Conservation (phyloP, 2,797 vertebrate genomes). For the Siniperca undulata region DNA sequence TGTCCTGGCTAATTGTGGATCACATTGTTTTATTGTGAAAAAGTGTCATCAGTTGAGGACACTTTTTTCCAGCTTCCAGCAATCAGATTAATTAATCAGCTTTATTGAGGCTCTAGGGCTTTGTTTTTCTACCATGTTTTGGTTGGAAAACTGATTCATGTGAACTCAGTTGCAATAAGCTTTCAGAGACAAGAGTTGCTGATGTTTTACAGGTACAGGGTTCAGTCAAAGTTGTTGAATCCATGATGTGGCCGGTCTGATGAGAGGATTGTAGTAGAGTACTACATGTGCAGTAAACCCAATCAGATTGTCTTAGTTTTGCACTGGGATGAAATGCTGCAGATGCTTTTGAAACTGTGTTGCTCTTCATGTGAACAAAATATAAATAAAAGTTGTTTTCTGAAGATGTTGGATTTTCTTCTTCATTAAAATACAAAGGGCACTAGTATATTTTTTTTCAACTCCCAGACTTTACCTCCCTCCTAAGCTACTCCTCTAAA, state of each 20-base stretch:
- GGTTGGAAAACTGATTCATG: background rate
- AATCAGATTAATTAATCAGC: constrained; percentile 11
- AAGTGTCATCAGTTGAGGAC: background rate
- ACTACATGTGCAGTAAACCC: constrained; percentile 27
- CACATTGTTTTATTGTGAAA: background rate
- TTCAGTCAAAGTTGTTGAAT: constrained; percentile 8
- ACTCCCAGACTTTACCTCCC: background rate
- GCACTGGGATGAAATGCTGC: constrained; percentile 58
- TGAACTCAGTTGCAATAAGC: constrained; percentile 20
- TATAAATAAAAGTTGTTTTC: constrained; percentile 66
- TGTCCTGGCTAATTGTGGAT: background rate
- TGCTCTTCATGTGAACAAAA: constrained; percentile 65
- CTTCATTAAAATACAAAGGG: background rate
- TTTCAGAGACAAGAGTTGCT: constrained; percentile 20
- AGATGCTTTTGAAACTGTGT: constrained; percentile 55
- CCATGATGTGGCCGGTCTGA: constrained; percentile 8
- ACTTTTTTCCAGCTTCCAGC: background rate
- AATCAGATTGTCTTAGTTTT: constrained; percentile 54
- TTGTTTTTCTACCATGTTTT: background rate
- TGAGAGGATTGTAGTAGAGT: constrained; percentile 9
- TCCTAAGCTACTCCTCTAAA: too few species aligned
- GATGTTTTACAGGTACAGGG: constrained; percentile 35
- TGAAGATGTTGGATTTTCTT: constrained; percentile 24
- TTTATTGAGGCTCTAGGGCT: constrained; percentile 9
- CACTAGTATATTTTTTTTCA: background rate